Percentiles rank a stretch among this genome's conserved stretches.
Conservation (phyloP, 2,888 invertebrate species). For the Mythimna loreyi region DNA sequence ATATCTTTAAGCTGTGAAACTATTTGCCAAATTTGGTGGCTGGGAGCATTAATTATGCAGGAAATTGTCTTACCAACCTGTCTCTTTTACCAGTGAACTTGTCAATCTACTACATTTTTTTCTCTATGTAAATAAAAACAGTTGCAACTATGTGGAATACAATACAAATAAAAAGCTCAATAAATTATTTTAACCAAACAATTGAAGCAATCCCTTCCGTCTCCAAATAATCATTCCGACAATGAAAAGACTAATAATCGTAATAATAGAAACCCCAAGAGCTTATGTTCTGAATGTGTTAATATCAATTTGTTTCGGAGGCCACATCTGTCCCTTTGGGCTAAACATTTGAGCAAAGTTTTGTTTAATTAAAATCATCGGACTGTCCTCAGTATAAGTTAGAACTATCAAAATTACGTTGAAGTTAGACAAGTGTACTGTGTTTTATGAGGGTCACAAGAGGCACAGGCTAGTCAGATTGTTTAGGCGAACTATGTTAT, state of each 20-base stretch:
- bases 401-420: slow-evolving; percentile 59
- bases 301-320: slow-evolving; percentile 61
- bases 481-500: slow-evolving; percentile 56
- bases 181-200: background rate
- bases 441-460: slow-evolving; percentile 56
- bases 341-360: slow-evolving; percentile 60
- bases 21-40: slow-evolving; percentile 7
- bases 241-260: slow-evolving; percentile 42
- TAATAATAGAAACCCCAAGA: slow-evolving; percentile 48
- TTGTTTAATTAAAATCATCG: slow-evolving; percentile 69
- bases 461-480: slow-evolving; percentile 35
- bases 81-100: too few relatives aligned
- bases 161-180: background rate
- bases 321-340: slow-evolving; percentile 53
- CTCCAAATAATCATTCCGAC: background rate
- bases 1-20: background rate
- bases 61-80: background rate
- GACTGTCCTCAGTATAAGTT: slow-evolving; percentile 55
- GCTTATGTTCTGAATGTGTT: slow-evolving; percentile 61
- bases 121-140: too few relatives aligned
- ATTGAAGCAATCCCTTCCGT: background rate
- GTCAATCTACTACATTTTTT: too few relatives aligned
- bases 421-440: slow-evolving; percentile 51
- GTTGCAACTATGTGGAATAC: too few relatives aligned
- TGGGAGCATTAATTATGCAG: background rate